Conservation (phyloP, 2,797 vertebrate genomes). For the Halcyon badia region DNA sequence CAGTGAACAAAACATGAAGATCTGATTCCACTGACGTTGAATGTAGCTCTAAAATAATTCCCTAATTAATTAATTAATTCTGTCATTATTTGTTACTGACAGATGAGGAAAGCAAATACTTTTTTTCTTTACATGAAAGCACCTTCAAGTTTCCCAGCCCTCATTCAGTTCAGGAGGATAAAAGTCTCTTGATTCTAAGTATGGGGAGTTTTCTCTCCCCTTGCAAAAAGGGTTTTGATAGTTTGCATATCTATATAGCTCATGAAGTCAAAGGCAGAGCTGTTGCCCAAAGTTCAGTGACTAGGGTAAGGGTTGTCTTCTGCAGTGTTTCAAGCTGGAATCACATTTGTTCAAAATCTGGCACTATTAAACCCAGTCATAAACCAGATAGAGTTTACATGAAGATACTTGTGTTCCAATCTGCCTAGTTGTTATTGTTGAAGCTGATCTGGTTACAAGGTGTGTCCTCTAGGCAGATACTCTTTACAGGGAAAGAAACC, state of each 20-base stretch:
- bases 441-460: not conserved
- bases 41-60: not conserved
- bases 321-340: not conserved
- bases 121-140: not conserved
- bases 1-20: not conserved
- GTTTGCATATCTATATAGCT: not conserved
- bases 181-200: not conserved
- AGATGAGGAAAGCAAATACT: not conserved
- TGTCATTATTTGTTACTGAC: not conserved
- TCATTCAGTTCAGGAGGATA: not conserved
- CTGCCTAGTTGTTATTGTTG: not conserved
- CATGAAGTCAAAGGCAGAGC: not conserved
- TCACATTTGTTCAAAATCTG: not conserved
- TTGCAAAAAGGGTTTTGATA: not conserved
- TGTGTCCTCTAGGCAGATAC: accelerated
- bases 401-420: not conserved
- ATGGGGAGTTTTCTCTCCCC: not conserved
- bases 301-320: not conserved
- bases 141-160: not conserved
- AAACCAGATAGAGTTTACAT: not conserved
- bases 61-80: not conserved
- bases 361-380: not conserved
- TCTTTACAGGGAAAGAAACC: not conserved
- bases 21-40: not conserved
- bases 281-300: not conserved